Evolutionary conservation across 1,140 invertebrate species (phyloP), one percentile per base, ranked within the genome.

Genomic region (Drosophila cardini): DNA sequence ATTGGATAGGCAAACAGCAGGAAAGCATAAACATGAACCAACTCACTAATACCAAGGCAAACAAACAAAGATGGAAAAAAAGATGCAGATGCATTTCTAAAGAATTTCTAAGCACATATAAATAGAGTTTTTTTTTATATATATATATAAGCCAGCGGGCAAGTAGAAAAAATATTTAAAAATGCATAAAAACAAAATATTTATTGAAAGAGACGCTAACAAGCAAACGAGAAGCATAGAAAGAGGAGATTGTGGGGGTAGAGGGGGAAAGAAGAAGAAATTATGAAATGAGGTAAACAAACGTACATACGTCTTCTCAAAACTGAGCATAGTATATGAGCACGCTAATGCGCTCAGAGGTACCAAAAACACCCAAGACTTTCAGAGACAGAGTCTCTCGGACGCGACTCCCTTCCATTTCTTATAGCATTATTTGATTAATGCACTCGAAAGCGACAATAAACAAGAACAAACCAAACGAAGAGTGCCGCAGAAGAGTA

Each of bases 101-200:
- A 85, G 82, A 87, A 86, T 86, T 83, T 86, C 83, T 83, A 86
- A 76, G 78, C 83, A 86, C 82, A 85, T 78, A 81, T 70, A 81
- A 48, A 21, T 26, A 26, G 21, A 4, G n/a, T 26, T 26, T 26
- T 26, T 26, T 26, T 26, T 26, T 26, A 26, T 21, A 21, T 26
- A 26, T 5, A 26, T 4, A 26, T 26, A 52, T 32, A 53, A 78
- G 78, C 70, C 77, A 86, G 86, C 78, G 82, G 72, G 53, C 78
- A 74, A 64, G 79, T 87, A 70, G 79, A 68, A 81, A 80, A 87
- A 86, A 86, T 86, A 86, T 86, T 86, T 86, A 86, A 86, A 86
- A 86, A 85, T 87, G 79, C 82, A 86, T 86, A 89, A 89, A 86
- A 87, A 87, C 83, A 87, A 87, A 89, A 87, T 87, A 87, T 86